Percentiles rank a stretch among this genome's conserved stretches.
Conservation (phyloP, 1,140 invertebrate genomes). For the Stegodyphus mimosarum region DNA sequence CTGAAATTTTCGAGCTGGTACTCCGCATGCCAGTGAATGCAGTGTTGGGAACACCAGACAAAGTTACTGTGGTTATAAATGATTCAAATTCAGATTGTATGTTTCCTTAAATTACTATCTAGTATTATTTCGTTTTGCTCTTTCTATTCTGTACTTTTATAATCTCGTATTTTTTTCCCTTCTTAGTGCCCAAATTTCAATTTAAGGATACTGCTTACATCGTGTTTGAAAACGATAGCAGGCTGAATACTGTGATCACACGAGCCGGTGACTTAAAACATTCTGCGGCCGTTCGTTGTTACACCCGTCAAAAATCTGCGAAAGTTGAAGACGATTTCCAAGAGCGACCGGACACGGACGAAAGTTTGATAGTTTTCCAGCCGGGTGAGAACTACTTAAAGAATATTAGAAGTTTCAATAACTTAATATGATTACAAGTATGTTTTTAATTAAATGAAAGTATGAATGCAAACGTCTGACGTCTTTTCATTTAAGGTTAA, state of each 20-base stretch:
- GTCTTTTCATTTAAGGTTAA: too few relatives aligned
- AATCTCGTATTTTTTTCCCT: not conserved
- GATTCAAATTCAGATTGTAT: conserved; percentile 69
- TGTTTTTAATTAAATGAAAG: too few relatives aligned
- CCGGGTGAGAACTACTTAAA: conserved; percentile 64
- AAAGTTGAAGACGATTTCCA: conserved; percentile 67
- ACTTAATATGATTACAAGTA: too few relatives aligned
- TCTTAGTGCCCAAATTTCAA: conserved; percentile 68
- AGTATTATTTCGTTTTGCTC: not conserved
- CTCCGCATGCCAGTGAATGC: conserved; percentile 67
- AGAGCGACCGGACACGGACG: conserved; percentile 68
- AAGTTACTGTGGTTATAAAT: conserved; percentile 67
- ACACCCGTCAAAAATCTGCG: conserved; percentile 69
- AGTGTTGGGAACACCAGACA: conserved; percentile 66
- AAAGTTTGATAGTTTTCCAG: conserved; percentile 66
- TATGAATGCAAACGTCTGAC: too few relatives aligned
- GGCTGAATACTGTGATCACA: conserved; percentile 65
- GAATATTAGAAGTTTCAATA: too few relatives aligned
- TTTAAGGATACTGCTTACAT: conserved; percentile 67
- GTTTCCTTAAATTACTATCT: conserved; percentile 34
- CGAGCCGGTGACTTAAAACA: conserved; percentile 68
- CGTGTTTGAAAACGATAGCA: conserved; percentile 67
- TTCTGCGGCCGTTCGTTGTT: conserved; percentile 67
- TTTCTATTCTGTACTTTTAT: not conserved
- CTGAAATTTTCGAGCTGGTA: conserved; percentile 67